Conservation (phyloP, 2,113 vertebrate genomes). For the Eulemur rufifrons region DNA sequence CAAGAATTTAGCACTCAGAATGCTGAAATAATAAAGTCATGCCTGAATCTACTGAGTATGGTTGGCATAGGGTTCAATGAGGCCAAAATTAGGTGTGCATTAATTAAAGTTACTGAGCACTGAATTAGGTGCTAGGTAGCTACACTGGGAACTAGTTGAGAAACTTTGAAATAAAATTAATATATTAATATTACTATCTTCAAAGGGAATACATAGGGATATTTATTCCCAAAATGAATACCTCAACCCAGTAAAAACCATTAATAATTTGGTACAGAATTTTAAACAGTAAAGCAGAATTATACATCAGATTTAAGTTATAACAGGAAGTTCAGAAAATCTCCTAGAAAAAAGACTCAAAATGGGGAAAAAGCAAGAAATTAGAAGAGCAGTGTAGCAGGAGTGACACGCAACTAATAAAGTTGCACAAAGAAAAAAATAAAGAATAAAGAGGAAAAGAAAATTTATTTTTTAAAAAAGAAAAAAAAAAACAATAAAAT, state of each 20-base stretch:
- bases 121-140: not conserved
- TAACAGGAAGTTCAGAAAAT: too few species aligned
- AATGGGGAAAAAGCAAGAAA: too few species aligned
- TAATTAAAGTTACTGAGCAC: not conserved
- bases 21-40: not conserved
- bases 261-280: constrained; percentile 10
- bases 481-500: too few species aligned
- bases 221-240: not conserved
- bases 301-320: not conserved
- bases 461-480: too few species aligned
- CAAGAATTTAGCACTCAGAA: not conserved
- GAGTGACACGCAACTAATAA: too few species aligned
- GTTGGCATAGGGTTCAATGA: not conserved
- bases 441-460: too few species aligned
- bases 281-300: not conserved
- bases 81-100: not conserved
- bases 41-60: not conserved
- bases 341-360: too few species aligned
- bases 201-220: not conserved
- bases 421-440: too few species aligned
- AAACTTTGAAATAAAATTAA: constrained; percentile 25
- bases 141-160: not conserved
- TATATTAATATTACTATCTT: not conserved
- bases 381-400: too few species aligned
- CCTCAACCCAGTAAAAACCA: not conserved